Percentiles rank a stretch among this genome's conserved stretches.
Evolutionary conservation across 2,797 vertebrate species (phyloP).

Genomic region (Fringilla coelebs): DNA sequence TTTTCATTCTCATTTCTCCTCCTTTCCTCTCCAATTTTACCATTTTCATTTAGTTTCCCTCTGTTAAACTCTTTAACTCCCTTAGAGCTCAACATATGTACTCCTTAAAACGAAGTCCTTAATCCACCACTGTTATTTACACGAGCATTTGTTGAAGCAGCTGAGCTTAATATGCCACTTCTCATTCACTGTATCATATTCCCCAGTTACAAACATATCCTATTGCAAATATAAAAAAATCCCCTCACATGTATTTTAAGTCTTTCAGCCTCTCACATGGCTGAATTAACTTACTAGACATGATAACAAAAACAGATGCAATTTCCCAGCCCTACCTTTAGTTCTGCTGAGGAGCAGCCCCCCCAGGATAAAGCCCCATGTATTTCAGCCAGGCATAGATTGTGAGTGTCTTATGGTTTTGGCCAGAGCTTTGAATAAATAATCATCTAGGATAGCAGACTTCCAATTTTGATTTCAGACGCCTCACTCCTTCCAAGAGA

Average conservation of each 20-base stretch:
- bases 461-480: neutral
- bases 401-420: neutral
- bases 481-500: neutral
- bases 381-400: neutral
- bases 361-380: neutral
- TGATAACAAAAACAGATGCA: neutral
- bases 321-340: neutral
- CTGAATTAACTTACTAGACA: neutral
- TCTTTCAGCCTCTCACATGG: neutral
- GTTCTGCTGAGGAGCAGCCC: neutral
- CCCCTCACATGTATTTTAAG: neutral
- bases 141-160: neutral
- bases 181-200: neutral
- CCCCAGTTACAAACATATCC: neutral
- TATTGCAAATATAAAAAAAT: neutral
- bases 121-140: neutral
- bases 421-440: neutral
- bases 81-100: neutral
- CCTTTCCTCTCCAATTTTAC: neutral
- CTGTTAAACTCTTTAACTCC: neutral
- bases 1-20: neutral
- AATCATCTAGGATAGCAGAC: neutral
- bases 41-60: neutral
- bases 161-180: neutral
- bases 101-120: neutral